A percentile compares a stretch with the other conserved stretches of the same genome.
phyloP scores from a whole-genome alignment of 1,140 invertebrate genomes.

The Nautilus pompilius region DNA sequence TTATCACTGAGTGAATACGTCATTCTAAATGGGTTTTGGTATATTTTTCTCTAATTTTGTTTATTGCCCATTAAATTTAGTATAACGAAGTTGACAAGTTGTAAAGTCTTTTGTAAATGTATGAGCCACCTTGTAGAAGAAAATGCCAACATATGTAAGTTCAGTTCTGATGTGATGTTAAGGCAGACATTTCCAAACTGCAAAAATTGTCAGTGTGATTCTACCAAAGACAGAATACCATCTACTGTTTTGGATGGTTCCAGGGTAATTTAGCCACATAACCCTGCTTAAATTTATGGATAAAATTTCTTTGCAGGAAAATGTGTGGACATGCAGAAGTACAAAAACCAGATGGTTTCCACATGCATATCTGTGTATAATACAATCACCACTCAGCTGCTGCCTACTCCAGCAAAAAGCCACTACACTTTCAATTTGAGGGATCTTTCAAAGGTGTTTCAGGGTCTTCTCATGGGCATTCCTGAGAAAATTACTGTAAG shows the following conservation, averaged over 20 bases:
- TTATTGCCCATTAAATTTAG: no score
- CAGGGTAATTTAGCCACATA: neutral
- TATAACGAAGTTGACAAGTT: no score
- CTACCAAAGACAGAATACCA: neutral
- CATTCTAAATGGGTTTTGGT: no score
- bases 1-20: no score
- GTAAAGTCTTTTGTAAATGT: no score
- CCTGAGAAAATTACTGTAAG: slow-evolving; percentile 42
- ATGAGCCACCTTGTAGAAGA: no score
- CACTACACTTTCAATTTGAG: slow-evolving; percentile 58
- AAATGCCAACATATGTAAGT: no score
- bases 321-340: slow-evolving; percentile 36
- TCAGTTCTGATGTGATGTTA: no score
- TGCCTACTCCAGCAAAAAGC: slow-evolving; percentile 55
- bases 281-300: no score
- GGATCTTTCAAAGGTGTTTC: slow-evolving; percentile 57
- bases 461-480: slow-evolving; percentile 56
- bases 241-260: neutral
- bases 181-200: no score
- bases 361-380: slow-evolving; percentile 66
- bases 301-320: slow-evolving; percentile 18
- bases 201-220: no score
- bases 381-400: slow-evolving; percentile 58
- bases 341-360: slow-evolving; percentile 57
- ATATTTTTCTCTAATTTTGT: no score